Conservation (phyloP, 2,888 invertebrate genomes). For the Dryobota labecula region DNA sequence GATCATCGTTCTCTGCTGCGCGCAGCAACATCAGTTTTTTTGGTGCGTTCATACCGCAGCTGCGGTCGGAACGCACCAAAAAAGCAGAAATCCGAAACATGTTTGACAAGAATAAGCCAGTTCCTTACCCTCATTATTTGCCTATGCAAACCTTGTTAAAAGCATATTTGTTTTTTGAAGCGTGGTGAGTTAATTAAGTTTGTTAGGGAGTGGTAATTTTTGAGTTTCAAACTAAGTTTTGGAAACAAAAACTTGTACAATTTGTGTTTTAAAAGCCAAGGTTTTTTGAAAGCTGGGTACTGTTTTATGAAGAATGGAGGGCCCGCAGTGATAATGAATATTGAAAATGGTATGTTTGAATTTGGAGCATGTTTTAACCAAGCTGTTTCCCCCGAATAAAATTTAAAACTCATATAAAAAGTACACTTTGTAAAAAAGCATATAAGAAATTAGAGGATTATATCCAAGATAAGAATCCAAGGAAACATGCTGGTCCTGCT, state of each 20-base stretch:
- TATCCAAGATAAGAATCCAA: no score
- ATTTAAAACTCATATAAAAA: no score
- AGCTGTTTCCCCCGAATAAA: no score
- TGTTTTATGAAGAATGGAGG: neutral
- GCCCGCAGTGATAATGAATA: slow-evolving; percentile 3
- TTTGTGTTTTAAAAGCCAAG: slow-evolving; percentile 16
- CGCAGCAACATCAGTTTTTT: no score
- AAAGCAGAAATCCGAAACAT: slow-evolving; percentile 57
- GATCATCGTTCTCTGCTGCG: neutral
- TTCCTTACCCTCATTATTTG: slow-evolving; percentile 52
- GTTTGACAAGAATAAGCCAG: slow-evolving; percentile 56
- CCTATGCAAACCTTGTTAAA: slow-evolving; percentile 61
- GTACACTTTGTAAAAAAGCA: no score
- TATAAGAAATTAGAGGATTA: no score
- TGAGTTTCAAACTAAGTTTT: slow-evolving; percentile 31
- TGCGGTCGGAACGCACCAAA: slow-evolving; percentile 13
- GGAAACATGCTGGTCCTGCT: no score
- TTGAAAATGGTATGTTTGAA: slow-evolving; percentile 4
- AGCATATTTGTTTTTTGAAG: slow-evolving; percentile 42
- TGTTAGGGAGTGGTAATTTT: slow-evolving; percentile 20
- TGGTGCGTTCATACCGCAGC: no score
- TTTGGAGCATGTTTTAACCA: neutral
- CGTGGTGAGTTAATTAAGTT: slow-evolving; percentile 35
- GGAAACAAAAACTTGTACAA: slow-evolving; percentile 2
- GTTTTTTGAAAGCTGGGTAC: neutral